phyloP scores from a whole-genome alignment of 1,140 invertebrate genomes.

The Oreohelix idahoensis region DNA sequence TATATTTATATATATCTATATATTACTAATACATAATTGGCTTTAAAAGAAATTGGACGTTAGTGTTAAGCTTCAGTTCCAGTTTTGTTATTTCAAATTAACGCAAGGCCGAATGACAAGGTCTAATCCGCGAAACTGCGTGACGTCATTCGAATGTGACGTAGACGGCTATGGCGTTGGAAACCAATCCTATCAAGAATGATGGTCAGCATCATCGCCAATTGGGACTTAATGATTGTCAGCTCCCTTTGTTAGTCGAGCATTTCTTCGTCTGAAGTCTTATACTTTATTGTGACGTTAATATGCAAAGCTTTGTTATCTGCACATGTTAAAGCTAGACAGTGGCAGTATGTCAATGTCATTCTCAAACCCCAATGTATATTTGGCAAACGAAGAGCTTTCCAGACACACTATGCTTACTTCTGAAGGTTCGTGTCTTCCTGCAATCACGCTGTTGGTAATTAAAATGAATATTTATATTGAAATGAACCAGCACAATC shows the following conservation, averaged over 20 bases:
- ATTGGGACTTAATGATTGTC: background rate
- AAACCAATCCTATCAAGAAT: background rate
- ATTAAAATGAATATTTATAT: background rate
- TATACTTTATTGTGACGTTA: background rate
- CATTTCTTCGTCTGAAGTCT: background rate
- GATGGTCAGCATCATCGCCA: background rate
- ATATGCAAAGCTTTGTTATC: background rate
- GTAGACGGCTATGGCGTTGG: slow-evolving; percentile 11
- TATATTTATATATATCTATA: background rate
- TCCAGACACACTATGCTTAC: background rate
- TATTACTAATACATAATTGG: too few relatives aligned
- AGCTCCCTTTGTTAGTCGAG: background rate
- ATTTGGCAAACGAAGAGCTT: background rate
- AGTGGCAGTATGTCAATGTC: background rate
- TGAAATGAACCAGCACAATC: background rate
- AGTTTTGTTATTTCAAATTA: background rate
- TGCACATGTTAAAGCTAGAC: background rate
- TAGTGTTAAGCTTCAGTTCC: background rate
- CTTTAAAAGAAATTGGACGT: too few relatives aligned
- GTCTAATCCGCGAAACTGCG: background rate
- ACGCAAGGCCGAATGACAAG: background rate
- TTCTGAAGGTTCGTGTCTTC: slow-evolving; percentile 1
- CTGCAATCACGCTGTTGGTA: background rate
- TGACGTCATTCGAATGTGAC: background rate
- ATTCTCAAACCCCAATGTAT: background rate